These are phyloP conservation scores for Aphelenchoides avenae DNA, from an alignment of 1,140 invertebrate species.

Conservation along the genomic window DNA sequence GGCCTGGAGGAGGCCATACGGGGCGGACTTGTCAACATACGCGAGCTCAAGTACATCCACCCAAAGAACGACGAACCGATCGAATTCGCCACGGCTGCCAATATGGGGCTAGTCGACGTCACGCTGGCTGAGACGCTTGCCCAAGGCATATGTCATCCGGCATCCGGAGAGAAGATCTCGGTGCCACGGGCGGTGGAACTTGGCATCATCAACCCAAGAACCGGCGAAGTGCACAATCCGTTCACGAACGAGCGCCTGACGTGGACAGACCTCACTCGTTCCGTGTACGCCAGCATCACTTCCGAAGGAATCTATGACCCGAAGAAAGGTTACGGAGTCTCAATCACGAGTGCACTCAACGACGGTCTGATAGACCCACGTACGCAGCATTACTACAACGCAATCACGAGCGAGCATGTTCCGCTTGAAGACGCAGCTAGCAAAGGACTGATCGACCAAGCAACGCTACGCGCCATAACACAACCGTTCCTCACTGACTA, in stretches of 20 bases:
- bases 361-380: conserved; percentile 79
- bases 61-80: conserved; percentile 50
- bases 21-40: conserved; percentile 59
- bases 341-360: conserved; percentile 78
- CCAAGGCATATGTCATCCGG: conserved; percentile 55
- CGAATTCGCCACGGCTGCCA: conserved; percentile 52
- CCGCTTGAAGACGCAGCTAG: conserved; percentile 75
- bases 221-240: conserved; percentile 68
- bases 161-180: conserved; percentile 64
- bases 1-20: conserved; percentile 60
- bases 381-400: conserved; percentile 75
- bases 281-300: conserved; percentile 56
- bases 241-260: conserved; percentile 47
- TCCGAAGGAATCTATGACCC: conserved; percentile 58
- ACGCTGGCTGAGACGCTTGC: conserved; percentile 57
- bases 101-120: conserved; percentile 56
- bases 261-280: conserved; percentile 55
- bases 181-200: conserved; percentile 77
- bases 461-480: conserved; percentile 76
- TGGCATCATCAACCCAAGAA: conserved; percentile 79
- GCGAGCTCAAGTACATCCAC: conserved; percentile 46
- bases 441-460: conserved; percentile 77
- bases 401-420: conserved; percentile 71
- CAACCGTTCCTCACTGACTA: conserved; percentile 75
- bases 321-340: conserved; percentile 76